Conservation (phyloP, 2,888 invertebrate species). For the Callosobruchus maculatus region DNA sequence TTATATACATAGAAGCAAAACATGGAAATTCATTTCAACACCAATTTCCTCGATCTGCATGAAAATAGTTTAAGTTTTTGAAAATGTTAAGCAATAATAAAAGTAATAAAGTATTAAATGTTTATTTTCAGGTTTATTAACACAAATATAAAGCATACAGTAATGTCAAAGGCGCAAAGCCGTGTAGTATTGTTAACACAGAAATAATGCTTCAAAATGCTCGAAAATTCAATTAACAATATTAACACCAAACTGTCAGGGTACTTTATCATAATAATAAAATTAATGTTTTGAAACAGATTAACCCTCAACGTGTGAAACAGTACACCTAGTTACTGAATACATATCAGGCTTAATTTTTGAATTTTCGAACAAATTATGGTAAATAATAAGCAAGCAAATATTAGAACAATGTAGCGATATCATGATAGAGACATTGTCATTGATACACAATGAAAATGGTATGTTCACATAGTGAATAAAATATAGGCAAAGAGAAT, state of each 20-base stretch:
- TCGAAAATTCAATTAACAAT: background rate
- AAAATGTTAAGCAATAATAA: background rate
- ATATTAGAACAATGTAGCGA: background rate
- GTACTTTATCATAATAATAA: too few relatives aligned
- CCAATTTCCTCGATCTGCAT: too few relatives aligned
- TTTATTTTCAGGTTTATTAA: background rate
- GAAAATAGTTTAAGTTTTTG: too few relatives aligned
- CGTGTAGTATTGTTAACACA: background rate
- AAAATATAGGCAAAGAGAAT: background rate
- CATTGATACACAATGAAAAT: background rate
- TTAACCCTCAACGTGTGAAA: too few relatives aligned
- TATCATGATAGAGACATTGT: background rate
- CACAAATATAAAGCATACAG: background rate
- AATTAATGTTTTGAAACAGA: too few relatives aligned
- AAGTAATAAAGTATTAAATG: background rate
- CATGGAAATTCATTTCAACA: too few relatives aligned
- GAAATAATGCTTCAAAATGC: background rate
- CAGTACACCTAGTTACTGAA: too few relatives aligned
- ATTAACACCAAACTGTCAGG: too few relatives aligned
- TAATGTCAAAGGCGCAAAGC: background rate
- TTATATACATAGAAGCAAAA: too few relatives aligned
- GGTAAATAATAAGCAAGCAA: background rate
- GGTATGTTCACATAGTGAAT: background rate
- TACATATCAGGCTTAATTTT: background rate
- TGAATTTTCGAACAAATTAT: background rate